Conservation (phyloP, 2,888 invertebrate species). For the Drosophila pseudotakahashii region DNA sequence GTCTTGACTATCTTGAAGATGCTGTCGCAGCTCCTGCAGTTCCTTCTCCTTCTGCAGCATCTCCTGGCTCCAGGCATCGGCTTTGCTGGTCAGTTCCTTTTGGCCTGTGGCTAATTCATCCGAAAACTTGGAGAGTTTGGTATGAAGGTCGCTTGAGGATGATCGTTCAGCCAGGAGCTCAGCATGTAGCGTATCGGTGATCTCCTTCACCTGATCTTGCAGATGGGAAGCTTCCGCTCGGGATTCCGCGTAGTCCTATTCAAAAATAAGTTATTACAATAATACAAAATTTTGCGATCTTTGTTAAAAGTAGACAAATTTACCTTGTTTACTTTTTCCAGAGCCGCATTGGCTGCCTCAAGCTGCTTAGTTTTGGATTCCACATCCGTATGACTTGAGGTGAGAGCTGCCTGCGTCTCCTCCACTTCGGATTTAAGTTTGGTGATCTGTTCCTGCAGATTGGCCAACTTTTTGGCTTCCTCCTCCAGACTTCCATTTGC, state of each 20-base stretch:
- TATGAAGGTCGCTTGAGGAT: slow-evolving; percentile 54
- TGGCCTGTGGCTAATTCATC: slow-evolving; percentile 65
- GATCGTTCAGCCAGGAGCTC: slow-evolving; percentile 58
- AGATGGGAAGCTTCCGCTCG: slow-evolving; percentile 86
- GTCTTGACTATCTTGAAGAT: slow-evolving; percentile 54
- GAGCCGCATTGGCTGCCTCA: slow-evolving; percentile 51
- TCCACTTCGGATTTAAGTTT: slow-evolving; percentile 22
- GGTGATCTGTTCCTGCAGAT: slow-evolving; percentile 39
- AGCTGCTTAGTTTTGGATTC: slow-evolving; percentile 41
- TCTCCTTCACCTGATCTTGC: slow-evolving; percentile 85
- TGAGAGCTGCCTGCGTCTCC: slow-evolving; percentile 17
- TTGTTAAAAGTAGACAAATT: too few relatives aligned
- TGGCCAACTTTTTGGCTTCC: slow-evolving; percentile 28
- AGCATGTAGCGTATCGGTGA: slow-evolving; percentile 56
- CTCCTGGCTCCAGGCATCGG: slow-evolving; percentile 63
- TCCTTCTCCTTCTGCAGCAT: slow-evolving; percentile 66
- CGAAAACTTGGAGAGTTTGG: slow-evolving; percentile 60
- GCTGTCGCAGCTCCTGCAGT: slow-evolving; percentile 67
- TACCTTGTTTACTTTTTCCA: slow-evolving; percentile 51
- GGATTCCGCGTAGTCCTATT: slow-evolving; percentile 47
- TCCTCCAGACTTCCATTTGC: slow-evolving; percentile 20
- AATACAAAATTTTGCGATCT: too few relatives aligned
- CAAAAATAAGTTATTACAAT: neutral
- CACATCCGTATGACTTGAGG: slow-evolving; percentile 24
- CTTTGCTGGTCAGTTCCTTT: slow-evolving; percentile 57